Evolutionary conservation across 2,113 vertebrate species (phyloP).

Genomic region (Verasper variegatus): DNA sequence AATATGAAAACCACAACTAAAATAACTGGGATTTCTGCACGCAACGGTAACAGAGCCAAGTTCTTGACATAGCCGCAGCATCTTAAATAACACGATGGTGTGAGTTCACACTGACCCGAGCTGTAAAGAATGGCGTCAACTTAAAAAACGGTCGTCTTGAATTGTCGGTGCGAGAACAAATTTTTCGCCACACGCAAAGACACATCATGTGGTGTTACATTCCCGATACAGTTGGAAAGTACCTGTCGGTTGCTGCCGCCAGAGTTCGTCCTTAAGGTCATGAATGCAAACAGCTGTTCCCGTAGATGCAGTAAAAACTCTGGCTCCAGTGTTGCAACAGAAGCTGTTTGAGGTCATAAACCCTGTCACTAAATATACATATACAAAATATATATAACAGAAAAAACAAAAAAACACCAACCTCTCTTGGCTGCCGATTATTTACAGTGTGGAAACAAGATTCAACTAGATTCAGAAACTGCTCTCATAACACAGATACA

Average conservation of each 20-base stretch:
- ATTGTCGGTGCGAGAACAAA: not conserved
- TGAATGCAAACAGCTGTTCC: slow-evolving; percentile 38
- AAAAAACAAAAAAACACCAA: slow-evolving; percentile 30
- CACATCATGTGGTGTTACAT: no score
- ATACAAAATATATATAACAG: slow-evolving; percentile 19
- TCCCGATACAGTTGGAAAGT: slow-evolving; percentile 22
- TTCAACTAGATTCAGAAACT: slow-evolving; percentile 36
- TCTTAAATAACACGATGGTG: not conserved
- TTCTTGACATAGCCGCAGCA: not conserved
- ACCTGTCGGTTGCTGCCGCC: slow-evolving; percentile 45
- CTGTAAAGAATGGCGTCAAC: not conserved
- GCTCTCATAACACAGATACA: not conserved
- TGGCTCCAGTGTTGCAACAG: slow-evolving; percentile 41
- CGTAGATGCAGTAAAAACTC: slow-evolving; percentile 54
- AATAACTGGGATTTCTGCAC: not conserved
- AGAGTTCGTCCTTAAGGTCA: slow-evolving; percentile 30
- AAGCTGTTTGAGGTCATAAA: slow-evolving; percentile 55
- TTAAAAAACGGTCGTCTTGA: not conserved
- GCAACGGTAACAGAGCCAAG: not conserved
- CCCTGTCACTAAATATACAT: slow-evolving; percentile 46
- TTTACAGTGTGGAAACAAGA: slow-evolving; percentile 43
- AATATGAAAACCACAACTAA: slow-evolving; percentile 13
- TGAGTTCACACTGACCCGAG: slow-evolving; percentile 4
- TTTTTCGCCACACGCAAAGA: not conserved
- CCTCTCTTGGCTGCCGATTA: slow-evolving; percentile 23